Evolutionary conservation across 2,888 invertebrate species (phyloP), one percentile per base, ranked within the genome.

Genomic region (Cerceris rybyensis): DNA sequence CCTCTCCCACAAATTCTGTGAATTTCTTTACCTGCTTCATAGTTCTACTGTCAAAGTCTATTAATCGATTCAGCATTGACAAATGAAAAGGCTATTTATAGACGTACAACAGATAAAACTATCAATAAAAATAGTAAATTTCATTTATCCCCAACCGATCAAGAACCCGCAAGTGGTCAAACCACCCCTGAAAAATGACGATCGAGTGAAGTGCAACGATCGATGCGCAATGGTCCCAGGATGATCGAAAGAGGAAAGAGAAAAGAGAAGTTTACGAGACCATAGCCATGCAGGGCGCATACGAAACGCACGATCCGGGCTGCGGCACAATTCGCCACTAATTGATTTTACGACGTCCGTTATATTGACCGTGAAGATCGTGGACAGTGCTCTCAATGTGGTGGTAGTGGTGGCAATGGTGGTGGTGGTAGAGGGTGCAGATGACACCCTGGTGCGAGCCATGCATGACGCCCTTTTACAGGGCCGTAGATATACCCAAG

Each of bases 281-380:
- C 28, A 28, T 28, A 4, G 13, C 50, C 67, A 52, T 74, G 71
- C 54, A 61, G 50, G 49, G 13, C 55, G 69, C 49, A 66, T 41
- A 49, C 46, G 50, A 42, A 58, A 43, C 16, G 55, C 64, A 70
- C 78, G 83, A 80, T 82, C 75, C 83, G 81, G 84, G 81, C 83
- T 70, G 69, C 80, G 76, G 80, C 80, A 87, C 85, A 87, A 89
- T 90, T 89, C 89, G 85, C 87, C 81, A 85, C 88, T 89, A 91
- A 91, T 90, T 90, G 90, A 88, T 88, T 87, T 89, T 86, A 87
- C 85, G 88, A 88, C 78, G 79, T 80, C 75, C 80, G 86, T 87
- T 89, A 89, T 88, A 91, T 90, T 90, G 89, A 90, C 88, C 90
- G 86, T 91, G 88, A 90, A 90, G 88, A 89, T 85, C 75, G 79